These are phyloP conservation scores for Ceratosolen solmsi DNA, from an alignment of 1,140 invertebrate genomes.

Conservation along the genomic window DNA sequence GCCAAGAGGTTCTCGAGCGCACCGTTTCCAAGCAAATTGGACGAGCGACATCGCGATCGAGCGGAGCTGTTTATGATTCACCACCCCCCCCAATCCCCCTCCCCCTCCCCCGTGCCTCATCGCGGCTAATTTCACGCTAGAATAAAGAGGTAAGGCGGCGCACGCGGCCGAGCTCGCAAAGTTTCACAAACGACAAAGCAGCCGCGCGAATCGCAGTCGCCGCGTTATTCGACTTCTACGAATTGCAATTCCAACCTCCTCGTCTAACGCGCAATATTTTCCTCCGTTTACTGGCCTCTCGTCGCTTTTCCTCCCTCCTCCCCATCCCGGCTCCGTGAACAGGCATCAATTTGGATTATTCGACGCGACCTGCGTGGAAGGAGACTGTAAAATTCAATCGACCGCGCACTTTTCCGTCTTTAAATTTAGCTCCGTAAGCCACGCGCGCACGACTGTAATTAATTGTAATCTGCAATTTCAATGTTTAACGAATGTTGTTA, in stretches of 20 bases:
- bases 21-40: too few relatives aligned
- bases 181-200: conserved; percentile 40
- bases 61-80: too few relatives aligned
- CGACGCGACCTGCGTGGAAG: not conserved
- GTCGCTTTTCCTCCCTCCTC: too few relatives aligned
- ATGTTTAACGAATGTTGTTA: not conserved
- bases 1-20: too few relatives aligned
- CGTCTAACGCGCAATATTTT: conserved; percentile 37
- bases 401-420: not conserved
- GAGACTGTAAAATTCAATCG: not conserved
- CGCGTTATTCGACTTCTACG: conserved; percentile 35
- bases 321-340: too few relatives aligned
- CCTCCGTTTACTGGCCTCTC: not conserved
- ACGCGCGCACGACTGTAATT: not conserved
- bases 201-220: conserved; percentile 10
- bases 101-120: too few relatives aligned
- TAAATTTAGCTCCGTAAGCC: not conserved
- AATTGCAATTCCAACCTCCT: conserved; percentile 30
- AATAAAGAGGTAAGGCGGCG: not conserved
- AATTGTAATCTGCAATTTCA: not conserved
- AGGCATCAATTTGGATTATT: not conserved
- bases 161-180: conserved; percentile 1
- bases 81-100: too few relatives aligned
- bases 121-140: too few relatives aligned
- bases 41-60: too few relatives aligned